Base-by-base conservation (phyloP, 1,140 invertebrate genomes). In the Ips typographus region DNA sequence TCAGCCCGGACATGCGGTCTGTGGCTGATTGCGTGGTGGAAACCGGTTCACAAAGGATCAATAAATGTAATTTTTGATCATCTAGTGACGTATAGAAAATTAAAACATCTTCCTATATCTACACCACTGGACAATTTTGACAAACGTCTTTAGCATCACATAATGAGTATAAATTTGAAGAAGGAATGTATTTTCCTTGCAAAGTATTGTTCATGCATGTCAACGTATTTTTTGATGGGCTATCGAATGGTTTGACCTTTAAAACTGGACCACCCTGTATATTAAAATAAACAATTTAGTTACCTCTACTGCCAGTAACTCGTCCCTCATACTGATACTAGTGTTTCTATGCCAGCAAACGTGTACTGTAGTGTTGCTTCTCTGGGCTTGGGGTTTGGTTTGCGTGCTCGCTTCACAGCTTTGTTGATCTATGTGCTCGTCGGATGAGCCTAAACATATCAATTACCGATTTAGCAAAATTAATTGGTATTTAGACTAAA, bases 311-410 rank as follows among this genome's bases (percentile, higher is more conserved):
- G 94, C 92, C 71, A 88, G 84, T 56, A 92, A 82, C 77, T 94
- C 90, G 81, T 96, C 94, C 56, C 87, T 86, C 77, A 91, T 87
- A 75, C 90, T 87, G 72, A 96, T 91, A 77, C 91, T 94, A 5
- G 93, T 94, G 80, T 92, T 95, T 75, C 96, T 86, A 83, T 98
- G 96, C 96, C 96, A 98, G 82, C 95, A 98, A 58, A 98, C 95
- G 80, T 98, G 94, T 71, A 96, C 90, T n/a, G 94, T 94, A 44
- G 92, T 94, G 78, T 96, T 97, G 76, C 91, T 93, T 64, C 92
- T 85, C 78, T 90, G 89, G 40, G 82, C 81, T 73, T 80, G 83
- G 69, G 82, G 79, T 70, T 85, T 85, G 59, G 82, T 84, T 58
- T 81, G 79, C n/a, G 82, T 79, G 22, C 85, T 82, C n/a, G 81